A percentile compares a stretch with the other conserved stretches of the same genome.
phyloP scores from a whole-genome alignment of 1,140 invertebrate species.

The Drosophila pruinosa region DNA sequence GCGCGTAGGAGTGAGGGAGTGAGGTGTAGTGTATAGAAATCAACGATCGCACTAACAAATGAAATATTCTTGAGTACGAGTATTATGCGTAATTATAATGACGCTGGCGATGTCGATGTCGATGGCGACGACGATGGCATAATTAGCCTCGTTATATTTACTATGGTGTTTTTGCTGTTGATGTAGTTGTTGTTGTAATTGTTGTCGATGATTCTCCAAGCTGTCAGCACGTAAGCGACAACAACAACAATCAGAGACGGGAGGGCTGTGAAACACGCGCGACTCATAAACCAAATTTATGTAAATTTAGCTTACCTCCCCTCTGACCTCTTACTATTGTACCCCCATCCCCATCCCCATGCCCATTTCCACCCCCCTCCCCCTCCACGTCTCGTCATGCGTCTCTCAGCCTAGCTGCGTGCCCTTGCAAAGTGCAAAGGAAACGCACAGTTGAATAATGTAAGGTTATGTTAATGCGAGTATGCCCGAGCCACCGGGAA shows the following conservation, averaged over 20 bases:
- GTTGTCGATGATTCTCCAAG: conserved; percentile 27
- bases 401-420: not conserved
- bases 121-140: conserved; percentile 50
- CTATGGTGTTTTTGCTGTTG: conserved; percentile 19
- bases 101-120: conserved; percentile 30
- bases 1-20: not conserved
- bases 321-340: not conserved
- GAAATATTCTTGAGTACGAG: conserved; percentile 46
- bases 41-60: conserved; percentile 48
- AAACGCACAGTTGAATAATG: conserved; percentile 68
- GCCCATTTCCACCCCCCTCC: not conserved
- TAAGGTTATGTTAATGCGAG: conserved; percentile 66
- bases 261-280: conserved; percentile 42
- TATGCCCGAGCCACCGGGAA: conserved; percentile 13
- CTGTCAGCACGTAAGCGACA: conserved; percentile 29
- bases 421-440: conserved; percentile 42
- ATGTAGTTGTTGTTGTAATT: conserved; percentile 9
- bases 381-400: not conserved
- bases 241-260: not conserved
- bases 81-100: conserved; percentile 69
- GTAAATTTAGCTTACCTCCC: conserved; percentile 47
- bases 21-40: not conserved
- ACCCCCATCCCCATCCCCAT: not conserved
- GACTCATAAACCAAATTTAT: conserved; percentile 64
- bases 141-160: conserved; percentile 60